Conservation (phyloP, 2,888 invertebrate genomes). For the Villa cingulata region DNA sequence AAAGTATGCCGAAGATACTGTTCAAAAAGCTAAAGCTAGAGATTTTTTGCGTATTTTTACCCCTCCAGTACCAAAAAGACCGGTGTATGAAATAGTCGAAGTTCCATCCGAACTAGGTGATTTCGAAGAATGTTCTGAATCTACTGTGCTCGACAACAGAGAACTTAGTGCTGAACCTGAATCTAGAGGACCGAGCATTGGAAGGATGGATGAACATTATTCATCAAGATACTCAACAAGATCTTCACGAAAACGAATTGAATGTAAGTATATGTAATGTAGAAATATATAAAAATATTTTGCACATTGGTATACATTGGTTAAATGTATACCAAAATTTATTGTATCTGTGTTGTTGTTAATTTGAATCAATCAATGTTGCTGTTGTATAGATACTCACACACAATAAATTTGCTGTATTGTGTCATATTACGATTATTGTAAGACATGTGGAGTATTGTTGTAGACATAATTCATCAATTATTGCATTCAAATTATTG, state of each 20-base stretch:
- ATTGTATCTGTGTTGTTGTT: slow-evolving; percentile 2
- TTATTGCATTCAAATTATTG: too few species aligned
- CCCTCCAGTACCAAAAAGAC: slow-evolving; percentile 29
- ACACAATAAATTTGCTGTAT: too few species aligned
- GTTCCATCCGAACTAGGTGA: slow-evolving; percentile 20
- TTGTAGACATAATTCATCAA: too few species aligned
- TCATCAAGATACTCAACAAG: slow-evolving; percentile 43
- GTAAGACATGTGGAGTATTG: too few species aligned
- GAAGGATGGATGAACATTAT: slow-evolving; percentile 29
- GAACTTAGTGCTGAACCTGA: slow-evolving; percentile 27
- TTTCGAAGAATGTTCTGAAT: slow-evolving; percentile 25
- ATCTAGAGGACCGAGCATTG: slow-evolving; percentile 25
- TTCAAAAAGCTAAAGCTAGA: slow-evolving; percentile 34
- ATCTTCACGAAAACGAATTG: slow-evolving; percentile 48
- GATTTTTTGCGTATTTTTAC: slow-evolving; percentile 35
- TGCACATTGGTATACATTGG: background rate
- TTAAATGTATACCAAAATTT: background rate
- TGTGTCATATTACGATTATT: too few species aligned
- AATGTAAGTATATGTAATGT: slow-evolving; percentile 37
- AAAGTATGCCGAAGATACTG: slow-evolving; percentile 35
- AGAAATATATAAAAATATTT: background rate
- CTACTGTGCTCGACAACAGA: slow-evolving; percentile 27
- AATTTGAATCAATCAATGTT: background rate
- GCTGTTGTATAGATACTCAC: too few species aligned
- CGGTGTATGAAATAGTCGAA: slow-evolving; percentile 34